phyloP scores from a whole-genome alignment of 2,797 vertebrate genomes.

The Sebastes hopkinsi region DNA sequence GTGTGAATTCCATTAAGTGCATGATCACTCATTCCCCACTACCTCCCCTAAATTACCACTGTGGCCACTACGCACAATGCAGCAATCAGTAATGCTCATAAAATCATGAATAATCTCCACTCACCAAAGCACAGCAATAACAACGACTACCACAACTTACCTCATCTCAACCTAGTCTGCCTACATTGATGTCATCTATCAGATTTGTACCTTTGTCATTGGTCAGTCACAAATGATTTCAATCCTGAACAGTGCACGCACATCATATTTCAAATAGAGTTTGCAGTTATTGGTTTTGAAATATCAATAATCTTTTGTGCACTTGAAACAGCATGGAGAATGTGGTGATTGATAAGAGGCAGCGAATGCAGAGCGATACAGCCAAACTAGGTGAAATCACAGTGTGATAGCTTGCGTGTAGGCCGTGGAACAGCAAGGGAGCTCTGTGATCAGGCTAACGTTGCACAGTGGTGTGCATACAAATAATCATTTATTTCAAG shows the following conservation, averaged over 20 bases:
- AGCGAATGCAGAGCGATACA: constrained; percentile 1
- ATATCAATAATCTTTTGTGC: constrained; percentile 8
- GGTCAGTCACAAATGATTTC: neutral
- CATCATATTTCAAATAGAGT: neutral
- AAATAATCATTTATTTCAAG: constrained; percentile 22
- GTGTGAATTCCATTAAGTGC: constrained; percentile 18
- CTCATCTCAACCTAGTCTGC: neutral
- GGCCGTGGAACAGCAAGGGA: constrained; percentile 32
- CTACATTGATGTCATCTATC: neutral
- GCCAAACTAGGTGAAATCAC: constrained; percentile 64
- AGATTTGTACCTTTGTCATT: neutral
- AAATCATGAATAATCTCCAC: constrained; percentile 33
- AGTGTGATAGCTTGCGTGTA: constrained; percentile 48
- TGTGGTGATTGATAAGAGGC: constrained; percentile 20
- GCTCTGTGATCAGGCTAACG: constrained; percentile 26
- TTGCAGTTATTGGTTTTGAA: constrained; percentile 9
- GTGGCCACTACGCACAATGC: constrained; percentile 23
- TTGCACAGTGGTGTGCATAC: constrained; percentile 22
- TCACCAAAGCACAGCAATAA: constrained; percentile 21
- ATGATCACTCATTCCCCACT: constrained; percentile 16
- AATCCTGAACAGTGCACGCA: neutral
- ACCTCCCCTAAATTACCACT: constrained; percentile 10
- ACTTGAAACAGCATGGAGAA: neutral
- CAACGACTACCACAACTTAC: constrained; percentile 7
- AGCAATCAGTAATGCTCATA: constrained; percentile 7